Evolutionary conservation across 2,797 vertebrate genomes (phyloP), one percentile per base, ranked within the genome.

Genomic region (Cercopithecus neglectus): DNA sequence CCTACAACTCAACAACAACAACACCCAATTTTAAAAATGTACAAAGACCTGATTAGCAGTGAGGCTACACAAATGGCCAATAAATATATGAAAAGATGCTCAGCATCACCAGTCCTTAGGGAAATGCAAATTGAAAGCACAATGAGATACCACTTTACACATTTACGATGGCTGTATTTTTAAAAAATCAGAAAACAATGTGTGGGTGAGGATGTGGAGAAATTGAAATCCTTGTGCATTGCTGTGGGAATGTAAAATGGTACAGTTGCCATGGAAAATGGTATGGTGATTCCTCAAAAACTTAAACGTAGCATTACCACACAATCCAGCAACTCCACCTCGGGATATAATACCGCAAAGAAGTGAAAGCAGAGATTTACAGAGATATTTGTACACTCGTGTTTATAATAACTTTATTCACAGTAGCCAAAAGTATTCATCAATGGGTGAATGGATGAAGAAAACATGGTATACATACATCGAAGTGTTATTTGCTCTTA

Each of bases 111-210:
- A 88, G 39, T 61, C 46, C 61, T 72, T 84, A 57, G 8, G 61
- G 53, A 95, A 93, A 87, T 80, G 24, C 55, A 93, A 88, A 96
- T 76, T 30, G 82, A 81, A 93, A 72, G 39, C 50, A 72, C 67
- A 57, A 2, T 46, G 57, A 92, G n/a, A 70, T 36, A 78, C 22
- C 11, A 78, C n/a, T 33, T 75, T 22, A 89, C 8, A 91, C 8
- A 24, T 44, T 67, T 75, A 88, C 33, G 5, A 46, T 85, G 57
- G 21, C 82, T 39, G 53, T 53, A 36, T 53, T 53, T 67, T 67
- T n/a, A 0, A n/a, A 67, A 67, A 67, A 67, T 67, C 33, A 24
- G 78, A 36, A 80, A 81, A 74, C 33, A 76, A 19, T 78, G 2
- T 70, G 11, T 87, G 50, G 1, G 39, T 88, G 41, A 85, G 67